Percentiles rank a stretch among this genome's conserved stretches.
Conservation (phyloP, 2,888 invertebrate genomes). For the Pterostichus madidus region DNA sequence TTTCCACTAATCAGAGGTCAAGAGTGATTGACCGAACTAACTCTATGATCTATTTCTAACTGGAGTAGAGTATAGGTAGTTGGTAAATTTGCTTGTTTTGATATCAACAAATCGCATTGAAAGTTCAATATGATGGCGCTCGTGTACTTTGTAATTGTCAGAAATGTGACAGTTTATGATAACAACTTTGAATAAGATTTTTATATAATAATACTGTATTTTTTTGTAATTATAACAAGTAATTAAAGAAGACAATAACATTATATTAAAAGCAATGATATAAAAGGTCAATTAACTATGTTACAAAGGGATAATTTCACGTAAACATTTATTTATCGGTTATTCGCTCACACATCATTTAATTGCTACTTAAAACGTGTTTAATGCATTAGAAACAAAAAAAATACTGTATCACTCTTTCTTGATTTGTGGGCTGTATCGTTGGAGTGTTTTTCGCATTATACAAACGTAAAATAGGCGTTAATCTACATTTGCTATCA, state of each 20-base stretch:
- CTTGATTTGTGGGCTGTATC: constrained; percentile 28
- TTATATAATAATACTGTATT: background rate
- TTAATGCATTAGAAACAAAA: constrained; percentile 11
- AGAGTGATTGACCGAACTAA: too few species aligned
- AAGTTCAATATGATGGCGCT: background rate
- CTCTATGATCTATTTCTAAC: too few species aligned
- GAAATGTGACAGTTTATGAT: constrained; percentile 11
- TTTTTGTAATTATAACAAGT: background rate
- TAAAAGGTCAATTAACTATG: too few species aligned
- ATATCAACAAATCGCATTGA: background rate
- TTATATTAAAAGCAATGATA: background rate
- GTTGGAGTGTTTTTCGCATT: constrained; percentile 49
- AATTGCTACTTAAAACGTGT: background rate
- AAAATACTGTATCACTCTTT: constrained; percentile 1
- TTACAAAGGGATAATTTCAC: too few species aligned
- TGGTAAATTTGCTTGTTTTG: background rate
- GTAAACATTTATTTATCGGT: too few species aligned
- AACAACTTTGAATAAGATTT: background rate
- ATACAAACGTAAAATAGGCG: background rate
- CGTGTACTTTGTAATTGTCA: background rate
- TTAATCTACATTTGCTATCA: constrained; percentile 46
- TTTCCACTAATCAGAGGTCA: too few species aligned
- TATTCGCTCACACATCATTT: too few species aligned
- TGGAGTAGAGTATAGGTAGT: too few species aligned
- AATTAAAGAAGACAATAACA: background rate